Base-by-base conservation (phyloP, 2,888 invertebrate species). In the Spatulosminthurus flaviceps region DNA sequence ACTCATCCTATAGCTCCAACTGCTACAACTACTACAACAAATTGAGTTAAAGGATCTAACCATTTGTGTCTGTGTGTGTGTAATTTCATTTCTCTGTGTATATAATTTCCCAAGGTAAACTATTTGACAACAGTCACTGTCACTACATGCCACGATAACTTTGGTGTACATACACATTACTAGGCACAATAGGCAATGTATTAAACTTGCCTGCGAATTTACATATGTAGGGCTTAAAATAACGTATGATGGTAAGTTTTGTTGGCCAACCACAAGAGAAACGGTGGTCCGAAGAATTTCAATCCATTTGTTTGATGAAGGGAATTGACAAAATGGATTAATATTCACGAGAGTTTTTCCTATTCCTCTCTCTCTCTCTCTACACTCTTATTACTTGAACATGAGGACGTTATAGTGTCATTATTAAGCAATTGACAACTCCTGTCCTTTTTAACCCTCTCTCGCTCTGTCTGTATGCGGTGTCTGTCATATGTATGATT, bases 271-370 rank as follows among this genome's bases (percentile, higher is more conserved):
- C 67, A 67, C 67, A 67, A n/a, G n/a, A n/a, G n/a, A n/a, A n/a
- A n/a, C 51, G 51, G 51, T n/a, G 28, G 67, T 67, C 67, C 67
- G 24, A 29, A 67, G 67, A 67, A 67, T 67, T 72, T 28, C 72
- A 51, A n/a, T 69, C 80, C 78, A 79, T 79, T 81, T 79, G 69
- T 73, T 24, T 81, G 79, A 81, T 81, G 79, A 75, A 42, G 61
- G 42, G 78, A 78, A 80, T 80, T 80, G 61, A 67, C 77, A 79
- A 81, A 81, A 79, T 81, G 81, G 79, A 81, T 81, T 77, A 80
- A 74, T 61, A 72, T 73, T 73, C 67, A 72, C 7, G 51, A 51
- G 51, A 51, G 51, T 51, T 51, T 51, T n/a, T n/a, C n/a, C n/a
- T n/a, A n/a, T n/a, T n/a, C n/a, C n/a, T n/a, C n/a, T n/a, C n/a